phyloP scores from a whole-genome alignment of 2,797 vertebrate species.

The Adrianichthys oophorus region DNA sequence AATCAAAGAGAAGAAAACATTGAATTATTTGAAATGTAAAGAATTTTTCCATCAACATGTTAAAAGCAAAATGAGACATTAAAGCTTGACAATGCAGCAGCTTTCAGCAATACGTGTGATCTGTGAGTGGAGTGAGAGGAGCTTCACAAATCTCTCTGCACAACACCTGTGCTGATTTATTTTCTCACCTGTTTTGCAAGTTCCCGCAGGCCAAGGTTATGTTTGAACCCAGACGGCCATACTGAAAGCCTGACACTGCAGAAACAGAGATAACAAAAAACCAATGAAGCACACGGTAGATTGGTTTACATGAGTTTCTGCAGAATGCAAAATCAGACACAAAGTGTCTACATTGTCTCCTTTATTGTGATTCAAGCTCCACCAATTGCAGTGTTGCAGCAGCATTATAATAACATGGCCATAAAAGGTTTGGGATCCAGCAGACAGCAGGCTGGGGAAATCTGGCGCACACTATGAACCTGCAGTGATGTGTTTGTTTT shows the following conservation, averaged over 20 bases:
- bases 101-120: neutral
- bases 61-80: neutral
- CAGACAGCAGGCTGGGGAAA: slow-evolving; percentile 15
- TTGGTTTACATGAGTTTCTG: slow-evolving; percentile 6
- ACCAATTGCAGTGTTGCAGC: slow-evolving; percentile 39
- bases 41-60: no score
- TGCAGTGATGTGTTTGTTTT: slow-evolving; percentile 17
- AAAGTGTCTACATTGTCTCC: slow-evolving; percentile 26
- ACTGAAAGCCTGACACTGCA: slow-evolving; percentile 77
- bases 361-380: slow-evolving; percentile 43
- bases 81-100: neutral
- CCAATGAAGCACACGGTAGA: slow-evolving; percentile 23
- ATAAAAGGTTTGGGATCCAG: slow-evolving; percentile 57
- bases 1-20: no score
- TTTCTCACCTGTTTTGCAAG: slow-evolving; percentile 64
- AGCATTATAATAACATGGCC: slow-evolving; percentile 61
- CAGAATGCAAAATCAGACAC: slow-evolving; percentile 27
- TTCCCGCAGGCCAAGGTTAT: slow-evolving; percentile 77
- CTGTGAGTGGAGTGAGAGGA: no score
- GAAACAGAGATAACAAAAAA: slow-evolving; percentile 45
- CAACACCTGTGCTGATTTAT: neutral
- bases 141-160: no score
- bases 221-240: slow-evolving; percentile 72
- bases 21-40: no score
- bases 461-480: slow-evolving; percentile 37